Evolutionary conservation across 2,888 invertebrate species (phyloP), one percentile per base, ranked within the genome.

Genomic region (Leptopilina myrica): DNA sequence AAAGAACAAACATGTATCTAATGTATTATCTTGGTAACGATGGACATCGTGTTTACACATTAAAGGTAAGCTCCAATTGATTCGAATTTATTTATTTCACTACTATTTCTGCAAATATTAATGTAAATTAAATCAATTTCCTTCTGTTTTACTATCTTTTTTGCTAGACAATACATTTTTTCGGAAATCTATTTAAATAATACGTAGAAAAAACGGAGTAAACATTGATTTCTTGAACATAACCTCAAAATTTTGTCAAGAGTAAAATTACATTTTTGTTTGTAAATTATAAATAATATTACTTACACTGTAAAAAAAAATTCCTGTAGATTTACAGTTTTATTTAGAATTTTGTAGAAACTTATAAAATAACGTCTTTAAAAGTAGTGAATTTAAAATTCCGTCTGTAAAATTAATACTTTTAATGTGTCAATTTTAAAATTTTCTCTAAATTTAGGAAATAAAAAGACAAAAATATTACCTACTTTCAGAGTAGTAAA

Each of bases 31-130:
- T 96, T 83, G 95, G 96, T 89, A 95, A 95, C 90, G 94, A 94
- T 75, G 97, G 97, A 0, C 95, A 96, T 12, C 94, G 98, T 76
- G 95, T 97, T 49, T 98, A 98, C 90, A 98, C 98, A 6, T 91
- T 98, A 77, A 95, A 97, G 93, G 97, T 97, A 86, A 49, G 11
- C 49, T 49, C 49, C 49, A 49, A 86, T 64, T 67, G 33, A 75
- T 64, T 76, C 64, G 69, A 56, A 69, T 76, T 76, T 66, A 64
- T 73, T 76, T 26, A 49, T n/a, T 11, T 53, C 11, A 64, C 15
- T 73, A 76, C 14, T 59, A 14, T 26, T 64, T 11, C 49, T 69
- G n/a, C n/a, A 59, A 7, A 15, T 53, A 20, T 53, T 69, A 7
- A 49, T 53, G 26, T 14, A 53, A 11, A 49, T 5, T 8, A 5